Conservation (phyloP, 2,113 vertebrate species). For the Blennius ocellaris region DNA sequence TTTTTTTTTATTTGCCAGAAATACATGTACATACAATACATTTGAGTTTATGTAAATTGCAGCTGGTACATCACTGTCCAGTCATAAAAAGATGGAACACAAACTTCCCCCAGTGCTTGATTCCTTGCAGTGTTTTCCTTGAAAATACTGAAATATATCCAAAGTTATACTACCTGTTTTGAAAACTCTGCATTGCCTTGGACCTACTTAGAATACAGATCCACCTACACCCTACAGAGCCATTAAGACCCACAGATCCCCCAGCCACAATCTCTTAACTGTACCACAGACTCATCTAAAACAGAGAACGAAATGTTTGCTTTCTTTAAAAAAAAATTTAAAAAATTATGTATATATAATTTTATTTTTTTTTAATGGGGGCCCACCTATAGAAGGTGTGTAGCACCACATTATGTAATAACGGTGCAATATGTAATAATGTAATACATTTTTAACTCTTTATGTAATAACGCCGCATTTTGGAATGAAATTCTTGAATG, state of each 20-base stretch:
- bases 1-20: slow-evolving; percentile 5
- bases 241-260: slow-evolving; percentile 14
- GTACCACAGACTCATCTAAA: slow-evolving; percentile 13
- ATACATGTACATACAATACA: slow-evolving; percentile 9
- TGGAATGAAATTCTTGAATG: too few species aligned
- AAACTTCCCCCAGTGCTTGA: background rate
- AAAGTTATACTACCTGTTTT: slow-evolving; percentile 32
- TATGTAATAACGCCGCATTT: too few species aligned
- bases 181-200: slow-evolving; percentile 2
- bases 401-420: too few species aligned
- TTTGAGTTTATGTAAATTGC: background rate
- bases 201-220: slow-evolving; percentile 23
- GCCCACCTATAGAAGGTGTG: too few species aligned
- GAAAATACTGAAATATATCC: slow-evolving; percentile 30
- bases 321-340: too few species aligned
- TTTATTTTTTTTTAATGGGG: too few species aligned
- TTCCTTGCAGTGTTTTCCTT: background rate
- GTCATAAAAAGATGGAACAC: slow-evolving; percentile 4
- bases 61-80: slow-evolving; percentile 14
- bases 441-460: too few species aligned
- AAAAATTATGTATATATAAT: too few species aligned
- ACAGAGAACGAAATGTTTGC: background rate
- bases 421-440: too few species aligned
- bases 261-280: slow-evolving; percentile 19
- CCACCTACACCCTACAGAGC: slow-evolving; percentile 18